Conservation (phyloP, 92 coral and sea anemone species). For the Parazoanthus swiftii region DNA sequence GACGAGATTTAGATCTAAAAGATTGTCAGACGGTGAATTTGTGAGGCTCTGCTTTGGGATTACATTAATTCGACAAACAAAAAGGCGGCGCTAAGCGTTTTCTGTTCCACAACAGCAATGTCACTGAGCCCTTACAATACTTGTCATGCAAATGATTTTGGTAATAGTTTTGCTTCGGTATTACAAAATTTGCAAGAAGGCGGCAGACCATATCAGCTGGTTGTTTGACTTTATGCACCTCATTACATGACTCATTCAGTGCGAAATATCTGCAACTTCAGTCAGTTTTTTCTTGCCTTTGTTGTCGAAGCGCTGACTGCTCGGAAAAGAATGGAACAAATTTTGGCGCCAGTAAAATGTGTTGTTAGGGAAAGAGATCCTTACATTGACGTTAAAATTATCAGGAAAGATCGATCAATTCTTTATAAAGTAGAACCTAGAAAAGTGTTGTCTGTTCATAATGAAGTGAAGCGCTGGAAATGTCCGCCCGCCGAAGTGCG, state of each 20-base stretch:
- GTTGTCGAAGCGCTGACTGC: background rate
- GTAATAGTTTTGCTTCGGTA: background rate
- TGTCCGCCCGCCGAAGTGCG: conserved; percentile 57
- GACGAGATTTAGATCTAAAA: background rate
- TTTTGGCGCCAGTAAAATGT: conserved; percentile 65
- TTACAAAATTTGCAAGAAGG: conserved; percentile 18
- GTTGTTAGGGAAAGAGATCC: conserved; percentile 70
- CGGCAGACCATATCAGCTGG: background rate
- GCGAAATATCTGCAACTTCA: background rate
- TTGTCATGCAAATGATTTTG: conserved; percentile 7
- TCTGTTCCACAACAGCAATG: conserved; percentile 1
- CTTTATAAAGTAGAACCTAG: conserved; percentile 73
- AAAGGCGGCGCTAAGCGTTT: background rate
- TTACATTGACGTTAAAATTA: conserved; percentile 62
- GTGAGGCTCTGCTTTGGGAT: background rate
- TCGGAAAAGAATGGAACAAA: conserved; percentile 52
- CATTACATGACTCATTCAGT: background rate
- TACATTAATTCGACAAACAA: conserved; percentile 3
- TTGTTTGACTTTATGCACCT: background rate
- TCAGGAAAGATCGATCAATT: conserved; percentile 69
- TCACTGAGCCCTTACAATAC: background rate
- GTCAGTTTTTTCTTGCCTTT: background rate
- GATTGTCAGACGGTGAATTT: background rate
- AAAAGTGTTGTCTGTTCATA: conserved; percentile 54
- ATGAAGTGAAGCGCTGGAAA: conserved; percentile 68